Conservation (phyloP, 2,797 vertebrate species). For the Diplodus puntazzo region DNA sequence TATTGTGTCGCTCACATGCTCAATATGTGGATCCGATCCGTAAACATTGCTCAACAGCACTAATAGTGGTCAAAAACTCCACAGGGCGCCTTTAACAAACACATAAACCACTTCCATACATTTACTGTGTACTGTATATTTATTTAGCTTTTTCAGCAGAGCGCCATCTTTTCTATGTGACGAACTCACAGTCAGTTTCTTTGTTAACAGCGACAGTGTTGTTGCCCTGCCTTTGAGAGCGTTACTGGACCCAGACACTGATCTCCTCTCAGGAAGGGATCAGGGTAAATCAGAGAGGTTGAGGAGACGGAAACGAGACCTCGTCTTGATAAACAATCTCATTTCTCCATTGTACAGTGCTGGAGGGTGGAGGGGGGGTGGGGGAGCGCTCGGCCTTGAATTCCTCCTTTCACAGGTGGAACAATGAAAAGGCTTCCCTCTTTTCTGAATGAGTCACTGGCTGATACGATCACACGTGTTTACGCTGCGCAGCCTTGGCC, state of each 20-base stretch:
- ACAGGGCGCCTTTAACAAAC: too few relatives aligned
- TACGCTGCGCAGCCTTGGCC: slow-evolving; percentile 66
- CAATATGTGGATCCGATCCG: too few relatives aligned
- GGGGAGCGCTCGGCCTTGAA: slow-evolving; percentile 36
- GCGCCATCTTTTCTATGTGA: too few relatives aligned
- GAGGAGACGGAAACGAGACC: slow-evolving; percentile 13
- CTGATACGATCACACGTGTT: slow-evolving; percentile 76
- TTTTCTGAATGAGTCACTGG: slow-evolving; percentile 61
- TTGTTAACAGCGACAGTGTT: neutral
- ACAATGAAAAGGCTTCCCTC: slow-evolving; percentile 77
- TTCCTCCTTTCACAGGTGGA: slow-evolving; percentile 74
- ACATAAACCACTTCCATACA: too few relatives aligned
- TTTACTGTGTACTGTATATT: too few relatives aligned
- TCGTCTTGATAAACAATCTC: slow-evolving; percentile 65
- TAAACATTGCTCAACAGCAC: too few relatives aligned
- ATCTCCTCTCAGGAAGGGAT: slow-evolving; percentile 29
- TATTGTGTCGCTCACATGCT: too few relatives aligned
- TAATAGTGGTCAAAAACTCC: too few relatives aligned
- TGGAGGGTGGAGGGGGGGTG: neutral
- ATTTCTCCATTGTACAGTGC: slow-evolving; percentile 18
- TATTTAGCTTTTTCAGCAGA: too few relatives aligned
- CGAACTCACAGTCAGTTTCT: too few relatives aligned
- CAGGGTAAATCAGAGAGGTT: slow-evolving; percentile 24
- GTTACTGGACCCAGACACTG: neutral
- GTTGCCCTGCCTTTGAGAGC: neutral